Conservation (phyloP, 2,888 invertebrate genomes). For the Trichogramma dendrolimi region DNA sequence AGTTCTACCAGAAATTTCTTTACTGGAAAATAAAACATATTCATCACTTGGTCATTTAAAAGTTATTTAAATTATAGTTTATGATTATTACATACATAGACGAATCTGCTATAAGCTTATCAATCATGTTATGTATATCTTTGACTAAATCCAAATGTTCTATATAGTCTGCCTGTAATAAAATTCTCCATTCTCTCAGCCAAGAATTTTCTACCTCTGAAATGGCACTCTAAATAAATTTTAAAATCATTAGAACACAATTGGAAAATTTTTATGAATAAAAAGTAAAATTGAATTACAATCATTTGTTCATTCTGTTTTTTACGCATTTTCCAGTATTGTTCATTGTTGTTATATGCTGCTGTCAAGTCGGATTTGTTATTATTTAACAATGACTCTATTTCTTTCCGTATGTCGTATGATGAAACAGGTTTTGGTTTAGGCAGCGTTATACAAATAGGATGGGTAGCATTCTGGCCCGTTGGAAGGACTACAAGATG, state of each 20-base stretch:
- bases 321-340: conserved; percentile 47
- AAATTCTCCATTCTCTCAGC: conserved; percentile 63
- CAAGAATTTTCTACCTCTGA: conserved; percentile 61
- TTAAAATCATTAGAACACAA: not conserved
- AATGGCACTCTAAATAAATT: conserved; percentile 55
- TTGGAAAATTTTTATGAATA: not conserved
- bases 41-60: conserved; percentile 32
- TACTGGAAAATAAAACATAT: conserved; percentile 25
- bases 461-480: conserved; percentile 36
- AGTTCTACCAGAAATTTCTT: conserved; percentile 39
- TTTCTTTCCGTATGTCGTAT: conserved; percentile 44
- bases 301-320: conserved; percentile 44
- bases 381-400: conserved; percentile 39
- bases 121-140: conserved; percentile 54
- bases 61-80: conserved; percentile 41
- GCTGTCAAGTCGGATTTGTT: conserved; percentile 41
- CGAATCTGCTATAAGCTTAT: conserved; percentile 53
- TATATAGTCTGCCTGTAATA: conserved; percentile 60
- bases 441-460: conserved; percentile 44
- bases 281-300: conserved; percentile 32
- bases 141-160: conserved; percentile 51
- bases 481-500: conserved; percentile 45
- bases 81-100: conserved; percentile 18
- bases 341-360: conserved; percentile 36
- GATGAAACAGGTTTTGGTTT: conserved; percentile 34